Conservation (phyloP, 2,888 invertebrate genomes). For the Magallana nippona region DNA sequence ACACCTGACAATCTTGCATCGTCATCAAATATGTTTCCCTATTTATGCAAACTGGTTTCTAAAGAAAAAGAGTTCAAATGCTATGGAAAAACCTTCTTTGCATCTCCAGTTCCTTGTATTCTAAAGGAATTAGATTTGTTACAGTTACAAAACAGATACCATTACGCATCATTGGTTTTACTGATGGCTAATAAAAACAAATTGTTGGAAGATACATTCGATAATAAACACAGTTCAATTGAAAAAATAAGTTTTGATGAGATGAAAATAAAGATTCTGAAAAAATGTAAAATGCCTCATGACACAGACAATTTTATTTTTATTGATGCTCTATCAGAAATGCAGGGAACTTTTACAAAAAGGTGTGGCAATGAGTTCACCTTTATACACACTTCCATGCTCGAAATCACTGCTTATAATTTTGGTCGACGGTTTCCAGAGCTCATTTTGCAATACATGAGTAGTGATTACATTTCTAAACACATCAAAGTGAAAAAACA, state of each 20-base stretch:
- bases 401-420: constrained; percentile 27
- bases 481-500: not conserved
- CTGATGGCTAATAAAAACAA: not conserved
- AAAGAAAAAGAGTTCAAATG: not conserved
- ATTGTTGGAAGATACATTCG: not conserved
- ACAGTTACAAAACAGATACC: not conserved
- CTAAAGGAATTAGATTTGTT: not conserved
- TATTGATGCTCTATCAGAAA: not conserved
- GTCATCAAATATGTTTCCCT: constrained; percentile 4
- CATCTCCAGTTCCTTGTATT: not conserved
- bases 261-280: not conserved
- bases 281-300: not conserved
- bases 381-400: constrained; percentile 16
- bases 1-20: not conserved
- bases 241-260: not conserved
- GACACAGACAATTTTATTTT: not conserved
- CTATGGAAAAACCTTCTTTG: constrained; percentile 1
- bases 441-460: constrained; percentile 31
- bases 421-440: constrained; percentile 21
- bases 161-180: not conserved
- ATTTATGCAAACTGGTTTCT: constrained; percentile 21
- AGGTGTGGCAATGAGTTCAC: not conserved
- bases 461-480: constrained; percentile 9
- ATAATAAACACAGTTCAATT: not conserved
- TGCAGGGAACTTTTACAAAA: constrained; percentile 1